Percentiles rank a stretch among this genome's conserved stretches.
Evolutionary conservation across 92 coral and sea anemone genomes (phyloP).

Genomic region (Palythoa heliodiscus): DNA sequence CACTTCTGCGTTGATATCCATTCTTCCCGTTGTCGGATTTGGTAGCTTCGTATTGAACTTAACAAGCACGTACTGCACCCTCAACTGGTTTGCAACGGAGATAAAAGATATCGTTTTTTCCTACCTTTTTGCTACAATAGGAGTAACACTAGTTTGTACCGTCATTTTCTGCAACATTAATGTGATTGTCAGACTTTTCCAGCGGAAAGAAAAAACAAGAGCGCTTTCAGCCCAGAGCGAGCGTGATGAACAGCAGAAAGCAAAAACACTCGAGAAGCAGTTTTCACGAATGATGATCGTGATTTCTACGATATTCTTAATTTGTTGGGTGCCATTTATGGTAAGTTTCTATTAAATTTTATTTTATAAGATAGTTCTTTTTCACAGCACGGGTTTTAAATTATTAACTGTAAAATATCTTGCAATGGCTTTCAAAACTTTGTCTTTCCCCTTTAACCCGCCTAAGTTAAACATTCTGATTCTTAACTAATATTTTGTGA

Average conservation of each 20-base stretch:
- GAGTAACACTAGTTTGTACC: slow-evolving; percentile 60
- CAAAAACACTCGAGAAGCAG: slow-evolving; percentile 59
- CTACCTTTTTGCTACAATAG: slow-evolving; percentile 70
- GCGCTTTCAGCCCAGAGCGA: slow-evolving; percentile 37
- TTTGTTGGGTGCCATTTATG: slow-evolving; percentile 87
- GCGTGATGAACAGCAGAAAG: slow-evolving; percentile 46
- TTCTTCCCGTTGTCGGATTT: slow-evolving; percentile 65
- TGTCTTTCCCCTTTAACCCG: too few relatives aligned
- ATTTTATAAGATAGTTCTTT: neutral
- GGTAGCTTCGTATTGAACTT: slow-evolving; percentile 72
- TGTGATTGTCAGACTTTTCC: slow-evolving; percentile 57
- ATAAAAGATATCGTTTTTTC: slow-evolving; percentile 58
- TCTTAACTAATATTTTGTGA: too few relatives aligned
- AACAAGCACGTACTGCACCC: slow-evolving; percentile 72
- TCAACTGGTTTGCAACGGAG: slow-evolving; percentile 71
- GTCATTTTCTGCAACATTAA: slow-evolving; percentile 71
- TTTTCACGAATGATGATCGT: slow-evolving; percentile 81
- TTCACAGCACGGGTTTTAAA: neutral
- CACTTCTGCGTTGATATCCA: slow-evolving; percentile 55
- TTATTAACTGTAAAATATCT: too few relatives aligned
- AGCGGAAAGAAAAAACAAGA: slow-evolving; percentile 41
- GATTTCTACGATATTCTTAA: slow-evolving; percentile 70
- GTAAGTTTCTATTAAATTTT: slow-evolving; percentile 48
- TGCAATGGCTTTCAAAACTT: too few relatives aligned
- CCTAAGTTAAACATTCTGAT: too few relatives aligned